Evolutionary conservation across 2,888 invertebrate genomes (phyloP), one percentile per base, ranked within the genome.

Genomic region (Pimpla rufipes): DNA sequence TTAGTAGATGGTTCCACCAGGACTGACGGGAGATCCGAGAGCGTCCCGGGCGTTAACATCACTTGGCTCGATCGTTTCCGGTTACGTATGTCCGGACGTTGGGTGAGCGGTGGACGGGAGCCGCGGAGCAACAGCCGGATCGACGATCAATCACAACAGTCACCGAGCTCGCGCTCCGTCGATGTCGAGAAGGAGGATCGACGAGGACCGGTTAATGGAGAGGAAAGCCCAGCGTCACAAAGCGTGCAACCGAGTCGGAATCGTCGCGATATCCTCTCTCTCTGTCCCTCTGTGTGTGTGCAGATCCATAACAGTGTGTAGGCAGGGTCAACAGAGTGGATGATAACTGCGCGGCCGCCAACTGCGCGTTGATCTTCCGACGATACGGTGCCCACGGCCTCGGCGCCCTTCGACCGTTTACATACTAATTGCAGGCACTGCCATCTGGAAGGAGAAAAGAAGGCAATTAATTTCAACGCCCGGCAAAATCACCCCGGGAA

Each of bases 31-130:
- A 21, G 42, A 59, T 4, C 47, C 45, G 23, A 16, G 59, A 16
- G 45, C 47, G 47, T 47, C 55, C 11, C 23, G 55, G 55, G 68
- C 21, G 68, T 71, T 64, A 55, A 76, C 71, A 64, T 81, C 75
- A 64, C 47, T 76, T 52, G 78, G 57, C 47, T 77, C 71, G 66
- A 79, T 79, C 75, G 75, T 76, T 71, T 79, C 83, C 83, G 83
- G 71, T 76, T 59, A 79, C 75, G 83, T 67, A 45, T 52, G 75
- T 83, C 59, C 75, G 71, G 76, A 79, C 76, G 75, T 79, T 57
- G 23, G 23, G 37, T 42, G n/a, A 40, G 37, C 45, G n/a, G 50
- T 37, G 62, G 18, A 13, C 42, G 35, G 37, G 70, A 5, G 29
- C 29, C 2, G 29, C 29, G 5, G 29, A 2, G 50, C 62, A 79